These are phyloP conservation scores for Gila orcuttii DNA, from an alignment of 2,113 vertebrate genomes.

Conservation along the genomic window DNA sequence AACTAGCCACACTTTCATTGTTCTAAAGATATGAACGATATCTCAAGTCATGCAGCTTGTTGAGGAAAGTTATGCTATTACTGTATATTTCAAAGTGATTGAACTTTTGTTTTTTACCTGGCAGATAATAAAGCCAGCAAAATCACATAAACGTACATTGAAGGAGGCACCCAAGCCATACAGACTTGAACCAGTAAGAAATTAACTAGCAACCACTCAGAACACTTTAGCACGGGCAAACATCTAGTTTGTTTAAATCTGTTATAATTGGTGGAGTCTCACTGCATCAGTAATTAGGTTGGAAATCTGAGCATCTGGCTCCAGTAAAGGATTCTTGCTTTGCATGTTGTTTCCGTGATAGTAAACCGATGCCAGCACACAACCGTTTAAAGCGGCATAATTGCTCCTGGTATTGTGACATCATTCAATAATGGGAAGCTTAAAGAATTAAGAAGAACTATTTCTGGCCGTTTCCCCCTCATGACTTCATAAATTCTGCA, in stretches of 20 bases:
- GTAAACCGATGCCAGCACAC: neutral
- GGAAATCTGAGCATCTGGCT: conserved; percentile 64
- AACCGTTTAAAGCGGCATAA: conserved; percentile 11
- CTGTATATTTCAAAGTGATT: neutral
- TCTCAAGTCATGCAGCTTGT: neutral
- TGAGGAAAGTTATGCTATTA: neutral
- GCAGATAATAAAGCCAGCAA: neutral
- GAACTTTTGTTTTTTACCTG: neutral
- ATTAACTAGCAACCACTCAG: neutral
- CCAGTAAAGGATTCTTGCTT: conserved; percentile 25
- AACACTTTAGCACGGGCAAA: neutral
- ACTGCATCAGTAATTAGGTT: conserved; percentile 56
- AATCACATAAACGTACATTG: neutral
- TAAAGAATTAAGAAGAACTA: conserved; percentile 35
- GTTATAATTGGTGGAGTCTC: conserved; percentile 27
- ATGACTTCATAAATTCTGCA: conserved; percentile 25
- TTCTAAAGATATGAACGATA: neutral
- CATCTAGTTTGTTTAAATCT: neutral
- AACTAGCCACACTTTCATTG: neutral
- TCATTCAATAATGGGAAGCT: conserved; percentile 43
- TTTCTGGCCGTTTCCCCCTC: conserved; percentile 34
- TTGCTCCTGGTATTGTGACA: conserved; percentile 21
- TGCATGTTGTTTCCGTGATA: conserved; percentile 17
- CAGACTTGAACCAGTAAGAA: neutral
- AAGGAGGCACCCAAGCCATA: neutral